A percentile compares a stretch with the other conserved stretches of the same genome.
Evolutionary conservation across 1,140 invertebrate species (phyloP).

Genomic region (Notospermus geniculatus): DNA sequence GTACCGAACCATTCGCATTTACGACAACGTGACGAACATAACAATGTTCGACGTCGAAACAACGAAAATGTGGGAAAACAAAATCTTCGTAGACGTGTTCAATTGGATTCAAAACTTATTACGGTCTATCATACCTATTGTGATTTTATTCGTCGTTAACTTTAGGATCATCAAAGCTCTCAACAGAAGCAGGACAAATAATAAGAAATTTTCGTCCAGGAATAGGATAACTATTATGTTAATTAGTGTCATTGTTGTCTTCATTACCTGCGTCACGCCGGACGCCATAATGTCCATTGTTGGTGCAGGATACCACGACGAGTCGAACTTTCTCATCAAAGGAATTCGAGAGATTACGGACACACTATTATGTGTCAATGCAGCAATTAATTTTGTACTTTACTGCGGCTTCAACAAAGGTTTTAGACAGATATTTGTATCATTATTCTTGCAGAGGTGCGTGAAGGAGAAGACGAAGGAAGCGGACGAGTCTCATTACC

Average conservation of each 20-base stretch:
- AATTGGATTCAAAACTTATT: conserved; percentile 66
- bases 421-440: conserved; percentile 58
- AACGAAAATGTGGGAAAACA: conserved; percentile 54
- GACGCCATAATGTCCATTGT: conserved; percentile 65
- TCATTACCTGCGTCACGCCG: conserved; percentile 73
- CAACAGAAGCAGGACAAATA: conserved; percentile 47
- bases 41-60: conserved; percentile 33
- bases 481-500: background rate
- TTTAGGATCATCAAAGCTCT: conserved; percentile 71
- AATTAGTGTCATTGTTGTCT: conserved; percentile 74
- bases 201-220: conserved; percentile 38
- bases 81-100: conserved; percentile 64
- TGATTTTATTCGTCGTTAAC: conserved; percentile 58
- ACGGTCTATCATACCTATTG: conserved; percentile 65
- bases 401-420: conserved; percentile 75
- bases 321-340: conserved; percentile 52
- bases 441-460: conserved; percentile 15
- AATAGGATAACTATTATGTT: conserved; percentile 71
- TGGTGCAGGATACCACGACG: conserved; percentile 52
- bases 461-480: background rate
- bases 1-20: conserved; percentile 35
- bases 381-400: conserved; percentile 72
- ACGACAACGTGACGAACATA: conserved; percentile 25
- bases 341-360: conserved; percentile 74
- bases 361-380: conserved; percentile 71